A percentile compares a stretch with the other conserved stretches of the same genome.
Conservation (phyloP, 2,888 invertebrate genomes). For the Orchestes rusci region DNA sequence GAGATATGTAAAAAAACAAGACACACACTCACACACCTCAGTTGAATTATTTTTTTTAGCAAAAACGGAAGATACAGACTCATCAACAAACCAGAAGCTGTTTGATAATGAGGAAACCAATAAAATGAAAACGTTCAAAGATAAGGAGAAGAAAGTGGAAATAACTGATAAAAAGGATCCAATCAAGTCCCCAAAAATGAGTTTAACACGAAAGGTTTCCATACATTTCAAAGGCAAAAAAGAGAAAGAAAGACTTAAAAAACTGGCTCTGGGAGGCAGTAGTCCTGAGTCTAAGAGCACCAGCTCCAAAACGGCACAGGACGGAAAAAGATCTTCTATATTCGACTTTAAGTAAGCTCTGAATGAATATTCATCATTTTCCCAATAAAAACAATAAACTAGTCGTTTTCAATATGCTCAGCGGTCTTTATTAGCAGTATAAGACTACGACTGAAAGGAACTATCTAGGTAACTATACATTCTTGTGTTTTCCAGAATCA, state of each 20-base stretch:
- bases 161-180: conserved; percentile 23
- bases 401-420: too few relatives aligned
- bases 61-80: conserved; percentile 5
- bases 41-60: conserved; percentile 5
- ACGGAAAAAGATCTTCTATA: conserved; percentile 32
- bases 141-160: conserved; percentile 24
- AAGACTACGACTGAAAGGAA: too few relatives aligned
- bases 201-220: conserved; percentile 42
- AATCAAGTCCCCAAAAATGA: conserved; percentile 36
- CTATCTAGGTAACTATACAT: too few relatives aligned
- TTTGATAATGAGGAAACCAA: conserved; percentile 40
- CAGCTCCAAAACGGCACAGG: conserved; percentile 22
- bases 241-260: conserved; percentile 32
- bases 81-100: conserved; percentile 25
- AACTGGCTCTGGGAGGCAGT: conserved; percentile 12
- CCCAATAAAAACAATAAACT: too few relatives aligned
- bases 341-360: conserved; percentile 33
- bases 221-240: conserved; percentile 45
- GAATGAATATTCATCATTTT: neutral
- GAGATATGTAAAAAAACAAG: too few relatives aligned
- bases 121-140: conserved; percentile 32
- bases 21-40: too few relatives aligned
- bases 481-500: conserved; percentile 10
- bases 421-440: too few relatives aligned
- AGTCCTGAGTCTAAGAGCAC: conserved; percentile 24